Evolutionary conservation across 1,140 invertebrate genomes (phyloP).

Genomic region (Lordiphosa stackelbergi): DNA sequence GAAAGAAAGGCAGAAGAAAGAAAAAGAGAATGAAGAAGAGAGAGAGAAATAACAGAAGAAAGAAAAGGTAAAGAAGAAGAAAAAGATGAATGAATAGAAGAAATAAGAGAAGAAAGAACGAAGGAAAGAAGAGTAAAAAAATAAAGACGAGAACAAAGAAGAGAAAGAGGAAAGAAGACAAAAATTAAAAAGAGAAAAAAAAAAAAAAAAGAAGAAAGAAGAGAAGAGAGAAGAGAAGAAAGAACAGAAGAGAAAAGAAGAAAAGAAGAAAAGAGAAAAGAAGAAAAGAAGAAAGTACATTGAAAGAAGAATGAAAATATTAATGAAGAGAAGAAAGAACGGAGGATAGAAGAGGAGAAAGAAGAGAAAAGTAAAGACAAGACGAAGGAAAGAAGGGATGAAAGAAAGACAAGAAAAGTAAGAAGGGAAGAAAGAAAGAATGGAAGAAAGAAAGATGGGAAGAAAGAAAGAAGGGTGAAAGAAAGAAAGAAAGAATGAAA

Average conservation of each 20-base stretch:
- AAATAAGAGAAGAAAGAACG: not conserved
- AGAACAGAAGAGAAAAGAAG: slow-evolving; percentile 12
- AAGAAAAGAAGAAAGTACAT: not conserved
- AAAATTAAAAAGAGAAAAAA: not conserved
- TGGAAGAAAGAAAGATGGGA: not conserved
- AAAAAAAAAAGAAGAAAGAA: no score
- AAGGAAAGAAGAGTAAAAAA: not conserved
- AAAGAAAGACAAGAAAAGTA: not conserved
- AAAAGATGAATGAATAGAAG: slow-evolving; percentile 13
- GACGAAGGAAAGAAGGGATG: slow-evolving; percentile 8
- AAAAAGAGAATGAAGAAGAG: no score
- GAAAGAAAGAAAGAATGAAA: no score
- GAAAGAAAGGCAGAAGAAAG: no score
- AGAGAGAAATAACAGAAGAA: no score
- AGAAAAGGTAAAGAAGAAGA: no score
- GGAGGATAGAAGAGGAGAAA: not conserved
- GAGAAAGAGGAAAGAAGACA: not conserved
- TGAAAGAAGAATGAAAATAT: not conserved
- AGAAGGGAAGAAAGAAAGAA: slow-evolving; percentile 3
- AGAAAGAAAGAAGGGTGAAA: no score
- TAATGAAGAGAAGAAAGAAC: slow-evolving; percentile 1
- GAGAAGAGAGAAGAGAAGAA: no score
- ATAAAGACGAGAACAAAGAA: slow-evolving; percentile 8
- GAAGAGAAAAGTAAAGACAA: not conserved
- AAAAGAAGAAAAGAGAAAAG: slow-evolving; percentile 12